phyloP scores from a whole-genome alignment of 2,888 invertebrate genomes.

The Tachina grossa region DNA sequence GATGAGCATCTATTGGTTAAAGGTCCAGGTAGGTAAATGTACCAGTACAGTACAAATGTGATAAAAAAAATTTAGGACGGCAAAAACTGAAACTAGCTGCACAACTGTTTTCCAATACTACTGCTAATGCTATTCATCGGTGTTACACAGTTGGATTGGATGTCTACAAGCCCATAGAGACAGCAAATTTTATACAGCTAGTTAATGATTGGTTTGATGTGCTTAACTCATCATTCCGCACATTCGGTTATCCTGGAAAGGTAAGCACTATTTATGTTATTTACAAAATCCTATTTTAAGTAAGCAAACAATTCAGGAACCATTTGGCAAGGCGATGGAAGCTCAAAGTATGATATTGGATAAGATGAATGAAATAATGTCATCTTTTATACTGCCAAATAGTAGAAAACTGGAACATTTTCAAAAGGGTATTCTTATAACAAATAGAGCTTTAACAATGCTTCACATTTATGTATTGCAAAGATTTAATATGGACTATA shows the following conservation, averaged over 20 bases:
- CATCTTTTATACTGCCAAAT: no score
- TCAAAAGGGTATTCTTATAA: no score
- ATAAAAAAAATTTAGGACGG: not conserved
- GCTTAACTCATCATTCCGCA: conserved; percentile 53
- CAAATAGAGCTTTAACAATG: no score
- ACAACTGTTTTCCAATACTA: conserved; percentile 22
- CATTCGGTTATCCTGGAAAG: conserved; percentile 18
- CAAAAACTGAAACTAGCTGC: conserved; percentile 46
- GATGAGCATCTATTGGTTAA: conserved; percentile 46
- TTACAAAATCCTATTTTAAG: no score
- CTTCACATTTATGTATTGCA: no score
- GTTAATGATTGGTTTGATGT: conserved; percentile 71
- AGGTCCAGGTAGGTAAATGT: not conserved
- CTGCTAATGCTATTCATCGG: conserved; percentile 34
- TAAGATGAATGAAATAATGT: no score
- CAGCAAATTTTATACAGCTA: conserved; percentile 68
- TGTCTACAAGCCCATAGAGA: conserved; percentile 57
- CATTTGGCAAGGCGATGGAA: no score
- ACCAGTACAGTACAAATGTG: not conserved
- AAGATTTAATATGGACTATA: no score
- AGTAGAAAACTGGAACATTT: no score
- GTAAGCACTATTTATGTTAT: not conserved
- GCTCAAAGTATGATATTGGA: no score
- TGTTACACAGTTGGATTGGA: conserved; percentile 38
- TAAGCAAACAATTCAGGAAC: no score